These are phyloP conservation scores for Calypte anna DNA, from an alignment of 2,113 vertebrate species.

Conservation along the genomic window DNA sequence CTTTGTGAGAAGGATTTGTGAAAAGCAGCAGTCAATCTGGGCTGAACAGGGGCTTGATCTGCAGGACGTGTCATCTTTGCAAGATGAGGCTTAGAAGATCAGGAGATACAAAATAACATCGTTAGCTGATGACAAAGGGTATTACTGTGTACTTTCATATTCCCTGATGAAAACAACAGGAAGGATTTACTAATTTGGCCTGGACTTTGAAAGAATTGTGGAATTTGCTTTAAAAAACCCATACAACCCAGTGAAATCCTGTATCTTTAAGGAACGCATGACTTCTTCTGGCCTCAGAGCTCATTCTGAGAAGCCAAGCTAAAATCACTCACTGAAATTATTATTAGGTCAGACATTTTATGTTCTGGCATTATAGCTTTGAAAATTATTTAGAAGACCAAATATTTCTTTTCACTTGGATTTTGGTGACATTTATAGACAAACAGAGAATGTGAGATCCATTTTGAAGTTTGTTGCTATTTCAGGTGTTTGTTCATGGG, in stretches of 20 bases:
- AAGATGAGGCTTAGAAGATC: neutral
- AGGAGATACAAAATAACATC: neutral
- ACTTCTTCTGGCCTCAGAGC: neutral
- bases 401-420: neutral
- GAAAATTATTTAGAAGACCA: neutral
- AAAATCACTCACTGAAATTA: neutral
- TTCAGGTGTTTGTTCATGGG: neutral
- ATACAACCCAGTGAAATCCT: rapidly evolving
- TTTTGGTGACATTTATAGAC: neutral
- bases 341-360: neutral
- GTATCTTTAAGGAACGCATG: neutral
- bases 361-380: neutral
- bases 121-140: neutral
- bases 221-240: neutral
- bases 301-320: neutral
- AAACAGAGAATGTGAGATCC: neutral
- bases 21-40: neutral
- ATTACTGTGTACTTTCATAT: neutral
- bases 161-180: neutral
- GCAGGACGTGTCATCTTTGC: neutral
- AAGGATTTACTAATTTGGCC: neutral
- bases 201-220: neutral
- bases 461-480: neutral
- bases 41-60: neutral
- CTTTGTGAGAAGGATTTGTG: neutral